A percentile compares a stretch with the other conserved stretches of the same genome.
Evolutionary conservation across 2,888 invertebrate genomes (phyloP).

Genomic region (Nomada goodeniana): DNA sequence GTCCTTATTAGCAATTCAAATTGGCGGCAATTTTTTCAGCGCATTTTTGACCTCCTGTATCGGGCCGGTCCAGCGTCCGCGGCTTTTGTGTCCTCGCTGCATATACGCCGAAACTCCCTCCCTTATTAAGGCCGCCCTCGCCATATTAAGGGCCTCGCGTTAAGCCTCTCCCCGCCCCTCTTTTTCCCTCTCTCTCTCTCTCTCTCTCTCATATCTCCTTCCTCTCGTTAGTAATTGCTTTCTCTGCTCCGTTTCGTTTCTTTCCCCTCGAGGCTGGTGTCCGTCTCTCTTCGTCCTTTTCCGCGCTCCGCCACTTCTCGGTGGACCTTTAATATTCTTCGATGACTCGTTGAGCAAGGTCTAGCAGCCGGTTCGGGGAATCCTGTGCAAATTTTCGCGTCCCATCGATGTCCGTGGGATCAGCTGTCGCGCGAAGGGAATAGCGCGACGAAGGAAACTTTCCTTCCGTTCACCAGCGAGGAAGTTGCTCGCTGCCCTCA

Average conservation of each 20-base stretch:
- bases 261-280: not conserved
- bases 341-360: not conserved
- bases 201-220: not conserved
- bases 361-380: not conserved
- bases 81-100: conserved; percentile 66
- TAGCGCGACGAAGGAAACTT: conserved; percentile 5
- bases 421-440: not conserved
- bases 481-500: conserved; percentile 25
- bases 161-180: conserved; percentile 38
- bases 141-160: conserved; percentile 80
- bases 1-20: conserved; percentile 84
- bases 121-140: conserved; percentile 84
- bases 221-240: conserved; percentile 26
- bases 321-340: too few relatives aligned
- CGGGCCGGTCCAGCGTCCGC: conserved; percentile 77
- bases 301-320: not conserved
- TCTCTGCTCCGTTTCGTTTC: conserved; percentile 7
- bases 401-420: not conserved
- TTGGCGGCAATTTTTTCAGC: conserved; percentile 85
- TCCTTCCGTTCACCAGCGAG: not conserved
- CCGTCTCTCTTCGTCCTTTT: not conserved
- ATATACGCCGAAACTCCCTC: conserved; percentile 80
- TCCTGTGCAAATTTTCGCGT: not conserved
- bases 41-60: conserved; percentile 85
- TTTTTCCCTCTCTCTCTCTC: conserved; percentile 5